Percentiles rank a stretch among this genome's conserved stretches.
Evolutionary conservation across 2,797 vertebrate genomes (phyloP).

Genomic region (Megalops cyprinoides): DNA sequence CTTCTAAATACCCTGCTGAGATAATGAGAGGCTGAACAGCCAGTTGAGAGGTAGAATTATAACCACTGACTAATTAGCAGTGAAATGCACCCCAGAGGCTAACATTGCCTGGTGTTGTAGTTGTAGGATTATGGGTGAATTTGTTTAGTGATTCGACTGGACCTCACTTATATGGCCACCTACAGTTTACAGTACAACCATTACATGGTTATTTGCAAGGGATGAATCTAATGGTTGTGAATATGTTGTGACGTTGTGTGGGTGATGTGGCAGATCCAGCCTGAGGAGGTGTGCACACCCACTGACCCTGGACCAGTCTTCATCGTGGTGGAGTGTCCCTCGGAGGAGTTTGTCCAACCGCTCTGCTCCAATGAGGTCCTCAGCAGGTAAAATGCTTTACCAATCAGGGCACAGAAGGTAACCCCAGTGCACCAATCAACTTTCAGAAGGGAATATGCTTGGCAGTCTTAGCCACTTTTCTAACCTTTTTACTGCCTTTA

Average conservation of each 20-base stretch:
- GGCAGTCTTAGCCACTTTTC: too few species aligned
- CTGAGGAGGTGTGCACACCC: slow-evolving; percentile 89
- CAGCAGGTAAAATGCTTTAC: slow-evolving; percentile 70
- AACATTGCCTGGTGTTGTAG: too few species aligned
- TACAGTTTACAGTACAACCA: background rate
- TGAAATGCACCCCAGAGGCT: too few species aligned
- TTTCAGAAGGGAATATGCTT: background rate
- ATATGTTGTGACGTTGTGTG: background rate
- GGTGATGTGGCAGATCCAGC: slow-evolving; percentile 74
- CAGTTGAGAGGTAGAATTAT: too few species aligned
- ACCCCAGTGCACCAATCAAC: background rate
- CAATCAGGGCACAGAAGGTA: background rate
- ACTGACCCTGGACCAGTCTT: slow-evolving; percentile 81
- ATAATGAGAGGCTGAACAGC: too few species aligned
- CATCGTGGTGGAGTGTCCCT: slow-evolving; percentile 87
- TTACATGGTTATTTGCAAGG: background rate
- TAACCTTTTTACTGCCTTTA: too few species aligned
- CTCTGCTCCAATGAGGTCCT: slow-evolving; percentile 79
- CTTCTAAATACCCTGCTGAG: too few species aligned
- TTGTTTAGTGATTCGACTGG: too few species aligned
- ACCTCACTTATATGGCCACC: too few species aligned
- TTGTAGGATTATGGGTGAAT: too few species aligned
- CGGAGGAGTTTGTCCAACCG: slow-evolving; percentile 79
- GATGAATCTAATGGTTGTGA: background rate
- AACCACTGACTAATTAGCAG: too few species aligned